Evolutionary conservation across 2,888 invertebrate species (phyloP).

Genomic region (Sepioteuthis lessoniana): DNA sequence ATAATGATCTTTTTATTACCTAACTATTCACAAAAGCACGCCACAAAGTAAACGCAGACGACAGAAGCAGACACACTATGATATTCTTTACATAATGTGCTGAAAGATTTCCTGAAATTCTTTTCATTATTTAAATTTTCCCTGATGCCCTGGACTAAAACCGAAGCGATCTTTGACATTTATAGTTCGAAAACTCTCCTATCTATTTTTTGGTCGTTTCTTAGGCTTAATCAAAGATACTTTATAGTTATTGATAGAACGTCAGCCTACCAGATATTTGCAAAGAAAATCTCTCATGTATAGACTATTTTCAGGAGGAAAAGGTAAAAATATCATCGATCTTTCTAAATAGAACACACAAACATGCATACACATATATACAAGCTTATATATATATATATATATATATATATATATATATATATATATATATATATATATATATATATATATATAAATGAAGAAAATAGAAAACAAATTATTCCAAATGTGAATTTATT

Average conservation of each 20-base stretch:
- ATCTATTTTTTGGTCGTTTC: neutral
- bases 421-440: too few relatives aligned
- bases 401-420: too few relatives aligned
- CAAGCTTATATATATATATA: too few relatives aligned
- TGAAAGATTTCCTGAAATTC: neutral
- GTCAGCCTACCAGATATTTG: neutral
- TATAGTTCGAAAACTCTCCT: neutral
- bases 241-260: neutral
- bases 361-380: too few relatives aligned
- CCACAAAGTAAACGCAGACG: neutral
- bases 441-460: too few relatives aligned
- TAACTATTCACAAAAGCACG: neutral
- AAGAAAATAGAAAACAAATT: too few relatives aligned
- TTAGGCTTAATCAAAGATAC: neutral
- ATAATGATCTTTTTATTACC: neutral
- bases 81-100: neutral
- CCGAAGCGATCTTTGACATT: neutral
- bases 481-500: too few relatives aligned
- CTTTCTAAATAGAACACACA: neutral
- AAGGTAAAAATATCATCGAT: neutral
- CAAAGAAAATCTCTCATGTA: neutral
- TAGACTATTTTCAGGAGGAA: neutral
- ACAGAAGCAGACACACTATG: neutral
- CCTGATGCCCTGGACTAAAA: neutral
- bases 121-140: neutral